These are phyloP conservation scores for Pomatorhinus ruficollis DNA, from an alignment of 2,113 vertebrate genomes.

Conservation along the genomic window DNA sequence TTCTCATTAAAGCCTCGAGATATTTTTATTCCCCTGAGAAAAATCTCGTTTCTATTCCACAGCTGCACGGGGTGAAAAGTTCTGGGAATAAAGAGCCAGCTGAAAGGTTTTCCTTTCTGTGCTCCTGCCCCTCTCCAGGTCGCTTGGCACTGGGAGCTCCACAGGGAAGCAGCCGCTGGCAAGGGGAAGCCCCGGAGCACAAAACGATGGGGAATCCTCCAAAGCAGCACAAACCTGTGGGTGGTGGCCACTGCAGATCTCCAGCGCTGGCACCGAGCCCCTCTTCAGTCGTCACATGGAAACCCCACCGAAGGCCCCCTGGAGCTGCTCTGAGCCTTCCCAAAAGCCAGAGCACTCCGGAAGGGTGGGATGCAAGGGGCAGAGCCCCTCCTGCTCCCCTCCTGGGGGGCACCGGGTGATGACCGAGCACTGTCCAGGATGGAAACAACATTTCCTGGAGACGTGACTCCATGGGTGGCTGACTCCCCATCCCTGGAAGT, in stretches of 20 bases:
- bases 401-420: rapidly evolving
- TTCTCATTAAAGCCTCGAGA: conserved; percentile 66
- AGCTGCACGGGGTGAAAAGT: conserved; percentile 61
- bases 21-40: conserved; percentile 71
- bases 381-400: not conserved
- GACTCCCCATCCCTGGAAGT: not conserved
- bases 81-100: conserved; percentile 62
- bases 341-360: rapidly evolving
- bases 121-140: not conserved
- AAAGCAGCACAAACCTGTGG: not conserved
- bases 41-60: conserved; percentile 66
- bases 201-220: not conserved
- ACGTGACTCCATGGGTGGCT: too few species aligned
- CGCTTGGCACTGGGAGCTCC: not conserved
- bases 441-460: too few species aligned
- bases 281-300: not conserved
- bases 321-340: not conserved
- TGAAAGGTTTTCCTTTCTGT: conserved; percentile 62
- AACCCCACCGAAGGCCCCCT: not conserved
- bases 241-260: not conserved
- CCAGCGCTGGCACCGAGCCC: not conserved
- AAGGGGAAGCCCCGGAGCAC: not conserved
- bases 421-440: not conserved
- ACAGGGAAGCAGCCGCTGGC: not conserved
- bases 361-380: not conserved